These are phyloP conservation scores for Vipera latastei DNA, from an alignment of 2,797 vertebrate genomes.

Conservation along the genomic window DNA sequence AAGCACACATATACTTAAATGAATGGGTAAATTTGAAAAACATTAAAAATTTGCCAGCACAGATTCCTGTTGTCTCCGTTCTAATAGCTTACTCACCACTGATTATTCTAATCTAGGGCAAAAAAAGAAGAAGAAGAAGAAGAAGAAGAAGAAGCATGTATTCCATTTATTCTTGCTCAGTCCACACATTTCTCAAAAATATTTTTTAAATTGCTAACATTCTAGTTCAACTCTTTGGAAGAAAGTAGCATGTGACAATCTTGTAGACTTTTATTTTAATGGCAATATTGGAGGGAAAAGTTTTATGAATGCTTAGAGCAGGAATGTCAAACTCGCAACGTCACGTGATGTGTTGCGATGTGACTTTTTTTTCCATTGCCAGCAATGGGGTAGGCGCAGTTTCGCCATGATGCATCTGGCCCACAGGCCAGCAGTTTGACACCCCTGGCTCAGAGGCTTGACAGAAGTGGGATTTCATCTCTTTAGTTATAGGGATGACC, in stretches of 20 bases:
- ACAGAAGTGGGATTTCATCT: slow-evolving; percentile 29
- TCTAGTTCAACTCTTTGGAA: slow-evolving; percentile 3
- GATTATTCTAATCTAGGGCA: slow-evolving; percentile 1
- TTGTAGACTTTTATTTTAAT: slow-evolving; percentile 2
- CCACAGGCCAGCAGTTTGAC: no score
- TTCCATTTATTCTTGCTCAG: background rate
- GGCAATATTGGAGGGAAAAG: background rate
- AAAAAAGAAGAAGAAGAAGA: background rate
- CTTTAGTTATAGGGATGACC: background rate
- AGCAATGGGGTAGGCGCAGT: no score
- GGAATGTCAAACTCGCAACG: no score
- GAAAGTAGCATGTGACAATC: background rate
- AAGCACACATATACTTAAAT: slow-evolving; percentile 7
- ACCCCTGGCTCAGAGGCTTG: background rate
- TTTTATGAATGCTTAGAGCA: background rate
- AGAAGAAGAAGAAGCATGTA: no score
- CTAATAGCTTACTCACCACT: slow-evolving; percentile 13
- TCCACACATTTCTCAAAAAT: slow-evolving; percentile 12
- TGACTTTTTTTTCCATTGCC: no score
- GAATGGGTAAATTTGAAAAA: slow-evolving; percentile 1
- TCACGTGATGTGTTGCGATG: no score
- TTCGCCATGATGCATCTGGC: no score
- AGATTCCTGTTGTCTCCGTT: background rate
- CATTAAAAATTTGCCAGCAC: background rate
- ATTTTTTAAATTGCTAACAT: background rate